Evolutionary conservation across 2,888 invertebrate species (phyloP), one percentile per base, ranked within the genome.

Genomic region (Syrista parreyssii): DNA sequence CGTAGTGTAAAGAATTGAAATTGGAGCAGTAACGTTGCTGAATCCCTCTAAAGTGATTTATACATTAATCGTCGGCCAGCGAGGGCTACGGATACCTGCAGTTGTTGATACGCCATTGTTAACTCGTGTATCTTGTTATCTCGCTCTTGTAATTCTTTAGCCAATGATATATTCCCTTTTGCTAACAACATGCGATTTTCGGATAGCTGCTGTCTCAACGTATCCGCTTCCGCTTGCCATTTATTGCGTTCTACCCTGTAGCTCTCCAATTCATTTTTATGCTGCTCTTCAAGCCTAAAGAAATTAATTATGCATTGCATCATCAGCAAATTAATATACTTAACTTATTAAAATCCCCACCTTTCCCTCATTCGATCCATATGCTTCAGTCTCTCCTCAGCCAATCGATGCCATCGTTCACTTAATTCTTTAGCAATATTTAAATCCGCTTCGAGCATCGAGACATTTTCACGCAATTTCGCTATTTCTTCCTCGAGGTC

Each of bases 361-460:
- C 89, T 93, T 75, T 92, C 91, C 85, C 93, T 92, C 74, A 94
- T 90, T 73, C 93, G 92, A 86, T 95, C 95, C 92, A 95, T 94
- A 87, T 95, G 94, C 35, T 92, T 91, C 11, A 95, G 90, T 86
- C 95, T 92, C 88, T 95, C 95, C 77, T 94, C 92, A 9, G 96
- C 95, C 82, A 95, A 92, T 73, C 92, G 92, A 87, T 94, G 94
- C 96, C 96, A 96, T 68, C 95, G 92, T 77, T 93, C 92, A n/a
- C 93, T 92, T 84, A 94, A 92, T 86, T 93, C 92, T 79, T 92
- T 89, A 75, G 92, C 92, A 36, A 93, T 91, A 76, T 92, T 92
- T 78, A 94, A 86, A 85, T 94, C 93, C 4, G 92, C 92, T 78
- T 93, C 92, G 1, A 93, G 87, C 40, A 92, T 92, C 9, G 92